A percentile compares a stretch with the other conserved stretches of the same genome.
phyloP scores from a whole-genome alignment of 2,797 vertebrate species.

The Cuculus canorus region DNA sequence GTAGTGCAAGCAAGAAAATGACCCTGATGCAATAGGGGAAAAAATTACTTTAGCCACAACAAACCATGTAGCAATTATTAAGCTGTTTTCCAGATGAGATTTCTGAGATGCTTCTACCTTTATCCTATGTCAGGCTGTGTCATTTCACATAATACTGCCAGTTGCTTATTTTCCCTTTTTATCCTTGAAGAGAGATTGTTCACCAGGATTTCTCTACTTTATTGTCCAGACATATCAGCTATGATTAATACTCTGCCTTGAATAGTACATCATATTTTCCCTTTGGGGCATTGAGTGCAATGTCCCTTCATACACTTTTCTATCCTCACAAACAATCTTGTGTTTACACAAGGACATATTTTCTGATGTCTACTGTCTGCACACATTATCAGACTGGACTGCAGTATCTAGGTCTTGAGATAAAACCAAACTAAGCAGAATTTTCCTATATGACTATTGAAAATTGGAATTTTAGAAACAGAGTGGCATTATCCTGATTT shows the following conservation, averaged over 20 bases:
- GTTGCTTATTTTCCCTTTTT: slow-evolving; percentile 74
- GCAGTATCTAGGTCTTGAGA: slow-evolving; percentile 33
- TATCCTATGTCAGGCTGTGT: slow-evolving; percentile 22
- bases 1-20: slow-evolving; percentile 9
- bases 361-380: slow-evolving; percentile 61
- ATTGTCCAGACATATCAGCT: slow-evolving; percentile 79
- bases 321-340: slow-evolving; percentile 78
- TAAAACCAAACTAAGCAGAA: slow-evolving; percentile 63
- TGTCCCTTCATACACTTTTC: slow-evolving; percentile 74
- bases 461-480: slow-evolving; percentile 25
- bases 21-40: slow-evolving; percentile 19
- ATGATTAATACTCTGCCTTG: slow-evolving; percentile 79
- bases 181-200: slow-evolving; percentile 79
- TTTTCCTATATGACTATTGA: slow-evolving; percentile 1
- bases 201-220: slow-evolving; percentile 75
- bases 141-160: slow-evolving; percentile 50
- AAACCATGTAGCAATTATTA: slow-evolving; percentile 57
- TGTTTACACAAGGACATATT: slow-evolving; percentile 79
- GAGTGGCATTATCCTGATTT: neutral
- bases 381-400: slow-evolving; percentile 66
- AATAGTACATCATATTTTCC: slow-evolving; percentile 74
- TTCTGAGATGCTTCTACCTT: slow-evolving; percentile 30
- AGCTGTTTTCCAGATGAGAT: slow-evolving; percentile 51
- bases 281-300: slow-evolving; percentile 55
- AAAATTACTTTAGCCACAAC: slow-evolving; percentile 45